A percentile compares a stretch with the other conserved stretches of the same genome.
Evolutionary conservation across 1,140 invertebrate genomes (phyloP).

Genomic region (Andricus grossulariae): DNA sequence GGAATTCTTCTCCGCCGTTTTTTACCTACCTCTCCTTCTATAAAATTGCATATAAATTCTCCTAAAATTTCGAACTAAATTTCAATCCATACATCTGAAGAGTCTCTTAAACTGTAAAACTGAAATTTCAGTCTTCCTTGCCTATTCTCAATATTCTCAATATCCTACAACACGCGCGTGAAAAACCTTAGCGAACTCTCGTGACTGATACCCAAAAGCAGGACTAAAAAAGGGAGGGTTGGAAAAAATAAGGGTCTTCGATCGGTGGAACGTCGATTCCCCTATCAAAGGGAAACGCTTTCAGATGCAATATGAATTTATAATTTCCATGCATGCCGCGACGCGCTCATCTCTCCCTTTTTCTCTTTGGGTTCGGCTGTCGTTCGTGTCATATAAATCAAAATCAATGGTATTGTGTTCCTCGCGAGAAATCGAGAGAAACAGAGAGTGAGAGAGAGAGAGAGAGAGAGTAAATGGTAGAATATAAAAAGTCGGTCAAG

Average conservation of each 20-base stretch:
- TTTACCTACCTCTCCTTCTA: no score
- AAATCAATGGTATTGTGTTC: conserved; percentile 73
- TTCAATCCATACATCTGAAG: background rate
- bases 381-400: conserved; percentile 75
- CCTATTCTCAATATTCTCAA: background rate
- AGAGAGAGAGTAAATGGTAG: conserved; percentile 39
- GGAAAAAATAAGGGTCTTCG: conserved; percentile 40
- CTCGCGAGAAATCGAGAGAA: conserved; percentile 43
- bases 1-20: no score
- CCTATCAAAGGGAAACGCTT: conserved; percentile 56
- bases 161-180: background rate
- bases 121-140: background rate
- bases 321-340: conserved; percentile 69
- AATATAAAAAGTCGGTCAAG: conserved; percentile 73
- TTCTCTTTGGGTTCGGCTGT: conserved; percentile 61
- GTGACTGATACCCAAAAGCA: conserved; percentile 16
- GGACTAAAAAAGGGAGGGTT: conserved; percentile 37
- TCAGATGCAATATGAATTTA: conserved; percentile 70
- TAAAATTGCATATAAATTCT: no score
- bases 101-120: background rate
- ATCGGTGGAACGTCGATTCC: conserved; percentile 55
- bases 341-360: conserved; percentile 53
- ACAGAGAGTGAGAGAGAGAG: conserved; percentile 43
- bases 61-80: no score
- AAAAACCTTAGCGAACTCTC: conserved; percentile 19